phyloP scores from a whole-genome alignment of 2,888 invertebrate genomes.

The Metallyticus violacea region DNA sequence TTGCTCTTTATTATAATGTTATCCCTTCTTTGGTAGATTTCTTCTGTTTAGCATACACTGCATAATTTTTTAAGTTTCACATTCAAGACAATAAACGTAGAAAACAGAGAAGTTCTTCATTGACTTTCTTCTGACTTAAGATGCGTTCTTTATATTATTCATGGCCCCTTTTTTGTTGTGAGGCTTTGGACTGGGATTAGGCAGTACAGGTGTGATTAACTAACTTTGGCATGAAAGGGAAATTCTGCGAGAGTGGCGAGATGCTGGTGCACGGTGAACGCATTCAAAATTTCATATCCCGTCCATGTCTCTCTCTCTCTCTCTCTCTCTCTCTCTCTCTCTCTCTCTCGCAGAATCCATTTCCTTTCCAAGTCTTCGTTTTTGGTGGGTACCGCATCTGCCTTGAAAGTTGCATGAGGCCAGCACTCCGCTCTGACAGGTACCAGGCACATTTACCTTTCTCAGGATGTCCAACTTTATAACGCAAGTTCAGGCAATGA shows the following conservation, averaged over 20 bases:
- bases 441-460: background rate
- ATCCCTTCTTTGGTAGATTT: no score
- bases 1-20: no score
- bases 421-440: background rate
- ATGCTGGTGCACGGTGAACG: background rate
- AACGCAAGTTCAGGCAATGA: background rate
- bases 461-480: background rate
- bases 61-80: no score
- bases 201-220: background rate
- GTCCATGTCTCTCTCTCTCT: slow-evolving; percentile 14
- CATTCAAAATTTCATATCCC: slow-evolving; percentile 27
- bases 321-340: background rate
- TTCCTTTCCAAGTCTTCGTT: slow-evolving; percentile 1
- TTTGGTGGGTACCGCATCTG: background rate
- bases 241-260: background rate
- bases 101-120: no score
- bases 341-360: background rate
- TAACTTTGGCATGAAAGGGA: background rate
- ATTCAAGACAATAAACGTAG: no score
- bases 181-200: background rate
- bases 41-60: no score
- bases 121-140: no score
- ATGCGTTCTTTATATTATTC: background rate
- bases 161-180: background rate
- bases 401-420: background rate